Percentiles rank a stretch among this genome's conserved stretches.
Evolutionary conservation across 2,797 vertebrate species (phyloP).

Genomic region (Sebastes miniatus): DNA sequence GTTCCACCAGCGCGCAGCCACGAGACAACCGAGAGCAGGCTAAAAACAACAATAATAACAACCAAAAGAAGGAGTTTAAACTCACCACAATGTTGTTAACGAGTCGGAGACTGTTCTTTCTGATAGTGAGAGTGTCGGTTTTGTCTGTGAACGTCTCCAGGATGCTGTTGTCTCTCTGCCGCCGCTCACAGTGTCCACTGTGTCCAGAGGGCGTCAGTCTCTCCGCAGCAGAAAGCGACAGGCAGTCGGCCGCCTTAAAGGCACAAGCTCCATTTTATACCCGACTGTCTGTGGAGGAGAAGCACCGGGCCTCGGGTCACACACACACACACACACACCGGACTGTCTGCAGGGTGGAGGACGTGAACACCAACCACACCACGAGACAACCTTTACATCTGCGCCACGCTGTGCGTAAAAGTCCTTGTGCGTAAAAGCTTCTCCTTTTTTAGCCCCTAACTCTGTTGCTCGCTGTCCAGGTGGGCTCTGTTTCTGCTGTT

Average conservation of each 20-base stretch:
- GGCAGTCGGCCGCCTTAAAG: conserved; percentile 82
- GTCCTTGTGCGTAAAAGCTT: conserved; percentile 35
- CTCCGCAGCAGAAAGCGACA: conserved; percentile 72
- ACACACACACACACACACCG: neutral
- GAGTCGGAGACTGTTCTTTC: neutral
- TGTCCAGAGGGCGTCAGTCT: conserved; percentile 80
- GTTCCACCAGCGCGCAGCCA: conserved; percentile 26
- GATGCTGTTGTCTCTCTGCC: conserved; percentile 56
- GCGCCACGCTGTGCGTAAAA: conserved; percentile 40
- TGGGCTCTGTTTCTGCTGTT: neutral
- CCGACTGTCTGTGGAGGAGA: conserved; percentile 29
- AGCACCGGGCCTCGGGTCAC: conserved; percentile 48
- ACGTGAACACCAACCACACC: neutral
- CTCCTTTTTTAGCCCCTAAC: neutral
- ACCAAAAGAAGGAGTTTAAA: neutral
- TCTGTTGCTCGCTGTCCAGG: neutral
- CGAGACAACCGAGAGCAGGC: neutral
- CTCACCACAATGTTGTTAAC: conserved; percentile 58
- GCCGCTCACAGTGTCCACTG: conserved; percentile 68
- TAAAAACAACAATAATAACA: neutral
- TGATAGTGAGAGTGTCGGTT: neutral
- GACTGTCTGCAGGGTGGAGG: neutral
- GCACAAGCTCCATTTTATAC: conserved; percentile 73
- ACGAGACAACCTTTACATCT: neutral
- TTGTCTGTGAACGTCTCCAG: conserved; percentile 68